phyloP scores from a whole-genome alignment of 2,113 vertebrate genomes.

The Octodon degus region DNA sequence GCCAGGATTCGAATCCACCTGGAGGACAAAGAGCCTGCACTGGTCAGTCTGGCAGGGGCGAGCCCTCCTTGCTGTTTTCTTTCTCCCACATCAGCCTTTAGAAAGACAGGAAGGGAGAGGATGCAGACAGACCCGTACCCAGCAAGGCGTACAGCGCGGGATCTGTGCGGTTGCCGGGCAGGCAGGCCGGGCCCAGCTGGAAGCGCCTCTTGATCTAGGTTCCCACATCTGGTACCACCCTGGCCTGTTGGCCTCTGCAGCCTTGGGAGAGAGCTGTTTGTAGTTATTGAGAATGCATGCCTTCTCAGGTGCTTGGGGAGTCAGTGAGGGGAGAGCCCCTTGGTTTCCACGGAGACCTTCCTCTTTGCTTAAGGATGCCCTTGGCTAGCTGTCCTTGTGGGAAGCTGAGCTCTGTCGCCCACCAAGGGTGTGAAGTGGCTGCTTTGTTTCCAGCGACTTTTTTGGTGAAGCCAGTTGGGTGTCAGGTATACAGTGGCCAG shows the following conservation, averaged over 20 bases:
- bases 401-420: neutral
- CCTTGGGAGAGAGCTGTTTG: neutral
- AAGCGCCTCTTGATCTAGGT: neutral
- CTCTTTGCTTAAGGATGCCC: neutral
- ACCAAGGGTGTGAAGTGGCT: no score
- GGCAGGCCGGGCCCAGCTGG: neutral
- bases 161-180: fast-evolving
- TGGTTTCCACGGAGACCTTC: neutral
- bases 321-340: neutral
- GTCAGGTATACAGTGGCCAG: no score
- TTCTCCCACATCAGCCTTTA: neutral
- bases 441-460: no score
- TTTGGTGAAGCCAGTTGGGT: no score
- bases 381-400: neutral
- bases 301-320: neutral
- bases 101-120: neutral
- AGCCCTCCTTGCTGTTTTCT: neutral
- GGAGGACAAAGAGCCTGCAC: neutral
- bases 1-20: neutral
- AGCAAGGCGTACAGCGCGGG: neutral
- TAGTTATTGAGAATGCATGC: no score
- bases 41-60: no score
- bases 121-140: no score
- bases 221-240: fast-evolving
- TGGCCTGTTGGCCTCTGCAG: neutral